Base-by-base conservation (phyloP, 2,113 vertebrate genomes). In the Pangasianodon gigas region DNA sequence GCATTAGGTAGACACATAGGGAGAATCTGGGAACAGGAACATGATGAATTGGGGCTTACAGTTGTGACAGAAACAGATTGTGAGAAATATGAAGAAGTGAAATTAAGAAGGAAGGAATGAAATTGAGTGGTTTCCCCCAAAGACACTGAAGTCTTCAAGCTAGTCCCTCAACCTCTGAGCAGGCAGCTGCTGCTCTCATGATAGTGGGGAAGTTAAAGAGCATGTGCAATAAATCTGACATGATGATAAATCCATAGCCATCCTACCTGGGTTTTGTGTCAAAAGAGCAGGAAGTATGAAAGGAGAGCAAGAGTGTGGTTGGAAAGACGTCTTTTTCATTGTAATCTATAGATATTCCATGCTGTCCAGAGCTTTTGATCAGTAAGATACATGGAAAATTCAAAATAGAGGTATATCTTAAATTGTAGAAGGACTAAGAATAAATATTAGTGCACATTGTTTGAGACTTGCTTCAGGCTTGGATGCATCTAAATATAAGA, bases 171-270 rank as follows among this genome's bases (percentile, higher is more conserved):
- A 89, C 37, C 88, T 37, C 80, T 44, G 82, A 83, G 82, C 90
- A 92, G 77, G 86, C 69, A 89, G 88, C 92, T 89, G 58, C 67
- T 71, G 46, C 86, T 80, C 80, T 90, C 80, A 83, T 46, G 88
- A 92, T 87, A n/a, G 87, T 16, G 44, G 48, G 69, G 77, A 89
- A 90, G 87, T 92, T 67, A 90, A 91, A 91, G 81, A 91, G 90
- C 88, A 93, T 92, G 85, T 89, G 71, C 79, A 92, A 86, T 94
- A 93, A 91, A 44, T 87, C 90, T 92, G 93, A 93, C 92, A 91
- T 93, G 91, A 94, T 93, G 93, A 95, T 58, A 93, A 94, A 94
- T 95, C 93, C 91, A 93, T 95, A 91, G 56, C n/a, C 65, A 69
- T 83, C 79, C 92, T 91, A 93, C 74, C 52, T 84, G 56, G 77